Evolutionary conservation across 2,888 invertebrate genomes (phyloP).

Genomic region (Campoletis raptor): DNA sequence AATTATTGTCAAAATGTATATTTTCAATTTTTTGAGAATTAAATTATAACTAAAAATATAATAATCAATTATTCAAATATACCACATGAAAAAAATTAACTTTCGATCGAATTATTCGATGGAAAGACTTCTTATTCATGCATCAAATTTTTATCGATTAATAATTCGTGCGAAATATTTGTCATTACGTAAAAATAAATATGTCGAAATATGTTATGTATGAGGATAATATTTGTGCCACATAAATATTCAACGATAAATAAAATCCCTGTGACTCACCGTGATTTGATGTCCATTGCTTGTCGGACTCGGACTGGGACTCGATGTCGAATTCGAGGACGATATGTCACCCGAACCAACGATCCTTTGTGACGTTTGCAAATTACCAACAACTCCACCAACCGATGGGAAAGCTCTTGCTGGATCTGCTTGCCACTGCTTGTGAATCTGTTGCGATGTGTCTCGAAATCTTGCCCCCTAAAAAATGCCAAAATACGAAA

Average conservation of each 20-base stretch:
- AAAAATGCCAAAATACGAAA: constrained; percentile 56
- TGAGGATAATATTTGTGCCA: background rate
- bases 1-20: too few species aligned
- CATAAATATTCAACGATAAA: constrained; percentile 26
- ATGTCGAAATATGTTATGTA: background rate
- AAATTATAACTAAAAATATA: too few species aligned
- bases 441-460: constrained; percentile 91
- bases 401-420: constrained; percentile 83
- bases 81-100: background rate
- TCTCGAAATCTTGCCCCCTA: constrained; percentile 89
- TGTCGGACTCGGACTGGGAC: constrained; percentile 83
- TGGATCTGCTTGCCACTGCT: constrained; percentile 88
- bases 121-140: background rate
- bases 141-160: background rate
- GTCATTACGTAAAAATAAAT: background rate
- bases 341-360: constrained; percentile 62
- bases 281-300: constrained; percentile 80
- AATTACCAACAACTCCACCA: constrained; percentile 72
- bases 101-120: background rate
- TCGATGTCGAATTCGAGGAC: constrained; percentile 81
- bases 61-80: too few species aligned
- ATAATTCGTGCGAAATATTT: background rate
- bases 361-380: constrained; percentile 54
- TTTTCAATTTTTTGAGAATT: too few species aligned
- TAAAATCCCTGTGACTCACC: constrained; percentile 74